Percentiles rank a stretch among this genome's conserved stretches.
Evolutionary conservation across 2,888 invertebrate species (phyloP).

Genomic region (Leptopterna dolabrata): DNA sequence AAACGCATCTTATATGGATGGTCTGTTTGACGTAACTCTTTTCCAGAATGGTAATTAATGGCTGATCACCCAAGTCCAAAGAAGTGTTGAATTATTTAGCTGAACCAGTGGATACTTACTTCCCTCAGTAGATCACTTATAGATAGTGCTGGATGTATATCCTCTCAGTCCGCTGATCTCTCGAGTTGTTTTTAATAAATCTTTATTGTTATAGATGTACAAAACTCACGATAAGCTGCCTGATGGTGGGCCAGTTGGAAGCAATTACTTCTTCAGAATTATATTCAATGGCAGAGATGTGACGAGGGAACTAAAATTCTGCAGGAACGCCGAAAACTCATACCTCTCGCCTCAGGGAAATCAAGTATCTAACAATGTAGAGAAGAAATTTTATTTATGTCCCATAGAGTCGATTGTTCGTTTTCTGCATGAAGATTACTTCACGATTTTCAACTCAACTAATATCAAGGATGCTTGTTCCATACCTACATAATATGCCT

Average conservation of each 20-base stretch:
- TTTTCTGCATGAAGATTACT: slow-evolving; percentile 89
- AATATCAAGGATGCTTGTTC: slow-evolving; percentile 88
- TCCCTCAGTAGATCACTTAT: too few species aligned
- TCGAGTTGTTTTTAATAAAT: neutral
- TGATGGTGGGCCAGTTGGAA: slow-evolving; percentile 68
- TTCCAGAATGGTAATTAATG: too few species aligned
- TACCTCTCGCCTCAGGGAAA: slow-evolving; percentile 66
- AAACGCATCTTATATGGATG: neutral
- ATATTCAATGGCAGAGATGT: slow-evolving; percentile 89
- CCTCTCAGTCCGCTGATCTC: neutral
- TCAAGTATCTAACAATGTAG: slow-evolving; percentile 64
- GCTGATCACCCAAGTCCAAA: too few species aligned
- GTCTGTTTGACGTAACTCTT: too few species aligned
- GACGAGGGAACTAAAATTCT: slow-evolving; percentile 84
- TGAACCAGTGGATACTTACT: too few species aligned
- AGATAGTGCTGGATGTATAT: too few species aligned
- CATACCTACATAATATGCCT: slow-evolving; percentile 1
- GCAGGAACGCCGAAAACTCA: slow-evolving; percentile 69
- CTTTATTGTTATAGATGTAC: slow-evolving; percentile 59
- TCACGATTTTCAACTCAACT: slow-evolving; percentile 83
- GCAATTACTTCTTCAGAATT: slow-evolving; percentile 84
- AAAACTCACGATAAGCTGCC: slow-evolving; percentile 57
- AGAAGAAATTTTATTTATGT: slow-evolving; percentile 74
- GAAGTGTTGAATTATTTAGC: too few species aligned
- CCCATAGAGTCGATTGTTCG: slow-evolving; percentile 88